Base-by-base conservation (phyloP, 2,113 vertebrate genomes). In the Pungitius pungitius region DNA sequence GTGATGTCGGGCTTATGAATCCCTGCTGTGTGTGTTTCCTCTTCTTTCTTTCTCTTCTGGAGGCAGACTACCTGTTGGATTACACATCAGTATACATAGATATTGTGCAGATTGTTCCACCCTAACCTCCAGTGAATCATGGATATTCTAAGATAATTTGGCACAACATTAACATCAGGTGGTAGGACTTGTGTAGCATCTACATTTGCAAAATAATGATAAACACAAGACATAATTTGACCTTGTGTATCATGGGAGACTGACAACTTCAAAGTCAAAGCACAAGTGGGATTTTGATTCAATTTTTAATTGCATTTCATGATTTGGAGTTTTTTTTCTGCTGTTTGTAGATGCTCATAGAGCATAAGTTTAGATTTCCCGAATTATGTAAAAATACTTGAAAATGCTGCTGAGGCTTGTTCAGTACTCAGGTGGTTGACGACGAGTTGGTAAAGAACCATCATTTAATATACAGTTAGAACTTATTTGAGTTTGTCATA, bases 371-470 rank as follows among this genome's bases (percentile, higher is more conserved):
- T 12, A 12, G 56, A 22, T 47, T 30, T 2, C 3, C n/a, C 26
- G 4, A 35, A 18, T 69, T 43, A 0, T 27, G 20, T 55, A 47
- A 6, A 37, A 12, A 43, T 33, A 11, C 12, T 7, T 55, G 15
- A 49, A 78, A 76, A 62, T 68, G 33, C 27, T 55, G 43, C 43
- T 59, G 27, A 73, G 24, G 14, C 63, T 22, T 72, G 68, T 64
- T n/a, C n/a, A n/a, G n/a, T n/a, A n/a, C n/a, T n/a, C n/a, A n/a
- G n/a, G n/a, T n/a, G n/a, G n/a, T n/a, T n/a, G n/a, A n/a, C n/a
- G n/a, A n/a, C n/a, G n/a, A 61, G 10, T 51, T 61, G 43, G 30
- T 11, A 1, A 27, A 27, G 33, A 51, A 59, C 14, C 5, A 33
- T 35, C 26, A 22, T 49, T 64, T 33, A 14, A 13, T 30, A 47